Evolutionary conservation across 1,140 invertebrate genomes (phyloP).

Genomic region (Camponotus vicinus): DNA sequence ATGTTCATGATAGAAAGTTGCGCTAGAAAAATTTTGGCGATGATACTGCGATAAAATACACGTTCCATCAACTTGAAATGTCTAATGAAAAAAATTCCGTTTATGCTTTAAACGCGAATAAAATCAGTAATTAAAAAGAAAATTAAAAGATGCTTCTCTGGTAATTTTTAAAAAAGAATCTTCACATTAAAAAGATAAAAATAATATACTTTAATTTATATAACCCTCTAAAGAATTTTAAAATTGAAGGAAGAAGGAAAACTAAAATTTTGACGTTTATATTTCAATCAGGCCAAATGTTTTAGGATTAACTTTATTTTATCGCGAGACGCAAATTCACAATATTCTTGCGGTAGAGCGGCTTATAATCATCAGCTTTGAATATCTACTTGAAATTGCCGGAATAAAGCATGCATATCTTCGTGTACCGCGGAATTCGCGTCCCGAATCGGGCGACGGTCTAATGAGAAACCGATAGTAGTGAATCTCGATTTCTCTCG

Average conservation of each 20-base stretch:
- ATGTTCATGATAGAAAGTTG: background rate
- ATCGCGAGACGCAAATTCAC: background rate
- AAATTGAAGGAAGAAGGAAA: background rate
- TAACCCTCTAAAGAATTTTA: background rate
- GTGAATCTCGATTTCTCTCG: constrained; percentile 64
- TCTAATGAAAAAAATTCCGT: background rate
- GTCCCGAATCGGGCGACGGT: constrained; percentile 52
- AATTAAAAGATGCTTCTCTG: background rate
- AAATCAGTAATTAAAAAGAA: background rate
- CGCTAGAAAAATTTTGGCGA: background rate
- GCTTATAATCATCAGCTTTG: background rate
- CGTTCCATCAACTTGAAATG: background rate
- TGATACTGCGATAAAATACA: background rate
- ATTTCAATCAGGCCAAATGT: background rate
- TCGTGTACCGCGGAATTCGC: constrained; percentile 46
- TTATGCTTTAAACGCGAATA: background rate
- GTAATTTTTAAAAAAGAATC: background rate
- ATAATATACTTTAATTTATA: background rate
- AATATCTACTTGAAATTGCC: constrained; percentile 24
- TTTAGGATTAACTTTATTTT: background rate
- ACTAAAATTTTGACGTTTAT: background rate
- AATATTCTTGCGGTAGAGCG: background rate
- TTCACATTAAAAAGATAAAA: background rate
- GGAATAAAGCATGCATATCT: background rate
- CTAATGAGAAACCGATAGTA: constrained; percentile 76